A percentile compares a stretch with the other conserved stretches of the same genome.
Evolutionary conservation across 53 echinoderm and acorn worm species (phyloP).

Genomic region (Luidia sarsii): DNA sequence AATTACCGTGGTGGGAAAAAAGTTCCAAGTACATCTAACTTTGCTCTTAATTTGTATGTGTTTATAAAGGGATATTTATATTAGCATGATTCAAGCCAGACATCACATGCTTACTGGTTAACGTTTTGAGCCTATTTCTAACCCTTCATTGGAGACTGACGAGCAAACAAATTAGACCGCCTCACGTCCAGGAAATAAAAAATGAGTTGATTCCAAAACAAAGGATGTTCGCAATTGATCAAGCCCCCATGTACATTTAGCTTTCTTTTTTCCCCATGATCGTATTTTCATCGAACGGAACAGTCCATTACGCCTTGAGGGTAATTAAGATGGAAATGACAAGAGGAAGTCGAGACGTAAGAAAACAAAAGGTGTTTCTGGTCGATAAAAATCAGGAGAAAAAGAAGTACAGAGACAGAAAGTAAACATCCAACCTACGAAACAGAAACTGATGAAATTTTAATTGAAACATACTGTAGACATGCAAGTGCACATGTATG

Average conservation of each 20-base stretch:
- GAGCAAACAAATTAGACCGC: constrained; percentile 33
- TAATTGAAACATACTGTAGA: no score
- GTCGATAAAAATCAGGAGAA: constrained; percentile 21
- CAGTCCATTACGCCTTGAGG: constrained; percentile 18
- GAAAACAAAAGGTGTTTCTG: constrained; percentile 55
- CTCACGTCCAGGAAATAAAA: constrained; percentile 34
- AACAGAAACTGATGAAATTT: no score
- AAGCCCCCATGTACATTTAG: not conserved
- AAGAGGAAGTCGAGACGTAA: constrained; percentile 4
- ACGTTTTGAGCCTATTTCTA: no score
- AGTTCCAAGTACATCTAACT: no score
- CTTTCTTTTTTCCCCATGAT: constrained; percentile 22
- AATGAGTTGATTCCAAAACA: constrained; percentile 43
- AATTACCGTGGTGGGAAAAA: no score
- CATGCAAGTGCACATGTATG: no score
- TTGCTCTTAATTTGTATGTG: no score
- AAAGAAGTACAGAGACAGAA: not conserved
- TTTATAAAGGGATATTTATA: no score
- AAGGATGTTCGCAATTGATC: constrained; percentile 46
- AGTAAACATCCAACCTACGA: no score
- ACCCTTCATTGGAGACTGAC: no score
- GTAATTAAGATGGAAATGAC: constrained; percentile 35
- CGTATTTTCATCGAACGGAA: constrained; percentile 39
- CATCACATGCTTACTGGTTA: no score
- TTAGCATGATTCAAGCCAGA: no score